These are phyloP conservation scores for Cacatua alba DNA, from an alignment of 2,113 vertebrate species.

Conservation along the genomic window DNA sequence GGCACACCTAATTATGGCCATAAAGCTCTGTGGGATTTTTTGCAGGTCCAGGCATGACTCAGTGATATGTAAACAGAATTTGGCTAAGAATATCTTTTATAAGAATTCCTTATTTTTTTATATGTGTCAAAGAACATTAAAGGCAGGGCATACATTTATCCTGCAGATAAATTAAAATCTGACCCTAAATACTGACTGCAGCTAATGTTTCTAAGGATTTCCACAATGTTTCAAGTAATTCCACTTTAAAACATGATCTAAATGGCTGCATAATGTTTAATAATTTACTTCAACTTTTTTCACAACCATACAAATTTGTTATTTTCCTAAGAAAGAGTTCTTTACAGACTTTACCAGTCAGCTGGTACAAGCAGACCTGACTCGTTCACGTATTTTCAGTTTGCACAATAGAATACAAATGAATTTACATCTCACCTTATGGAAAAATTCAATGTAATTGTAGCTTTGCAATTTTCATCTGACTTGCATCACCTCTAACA, in stretches of 20 bases:
- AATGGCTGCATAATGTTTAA: not conserved
- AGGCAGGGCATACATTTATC: not conserved
- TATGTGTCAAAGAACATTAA: not conserved
- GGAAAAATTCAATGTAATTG: not conserved
- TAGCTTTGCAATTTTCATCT: not conserved
- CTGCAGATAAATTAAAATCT: not conserved
- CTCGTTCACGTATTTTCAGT: fast-evolving
- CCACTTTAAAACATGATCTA: not conserved
- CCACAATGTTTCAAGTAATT: not conserved
- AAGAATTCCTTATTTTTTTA: not conserved
- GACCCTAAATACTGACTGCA: not conserved
- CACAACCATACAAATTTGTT: not conserved
- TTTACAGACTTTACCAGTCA: not conserved
- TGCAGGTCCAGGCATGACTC: not conserved
- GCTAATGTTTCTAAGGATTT: not conserved
- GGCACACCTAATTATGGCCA: fast-evolving
- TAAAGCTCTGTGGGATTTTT: not conserved
- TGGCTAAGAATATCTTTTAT: not conserved
- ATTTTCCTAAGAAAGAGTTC: not conserved
- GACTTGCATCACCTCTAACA: not conserved
- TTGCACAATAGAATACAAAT: not conserved
- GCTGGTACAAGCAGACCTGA: not conserved
- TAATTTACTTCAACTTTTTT: not conserved
- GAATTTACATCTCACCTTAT: not conserved
- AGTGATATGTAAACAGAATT: not conserved